Evolutionary conservation across 2,113 vertebrate genomes (phyloP).

Genomic region (Thalassarche chlororhynchos): DNA sequence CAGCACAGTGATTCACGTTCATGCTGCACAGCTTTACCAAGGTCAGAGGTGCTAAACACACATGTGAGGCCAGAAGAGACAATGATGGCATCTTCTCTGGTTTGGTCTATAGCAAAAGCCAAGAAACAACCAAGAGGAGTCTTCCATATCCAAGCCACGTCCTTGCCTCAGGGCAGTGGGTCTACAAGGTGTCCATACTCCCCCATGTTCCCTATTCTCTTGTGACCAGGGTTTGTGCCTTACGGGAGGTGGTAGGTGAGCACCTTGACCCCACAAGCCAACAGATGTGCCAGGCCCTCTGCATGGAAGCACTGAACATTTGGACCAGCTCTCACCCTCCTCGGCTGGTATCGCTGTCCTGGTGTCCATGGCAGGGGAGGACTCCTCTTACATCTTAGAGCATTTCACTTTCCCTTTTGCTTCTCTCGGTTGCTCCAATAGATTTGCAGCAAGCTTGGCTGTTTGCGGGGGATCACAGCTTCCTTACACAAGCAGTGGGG

Average conservation of each 20-base stretch:
- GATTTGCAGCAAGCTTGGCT: neutral
- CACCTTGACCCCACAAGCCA: neutral
- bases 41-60: neutral
- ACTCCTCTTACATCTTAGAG: neutral
- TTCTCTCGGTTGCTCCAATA: neutral
- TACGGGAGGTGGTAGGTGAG: neutral
- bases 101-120: neutral
- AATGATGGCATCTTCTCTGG: neutral
- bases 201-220: neutral
- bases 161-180: neutral
- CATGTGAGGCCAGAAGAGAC: neutral
- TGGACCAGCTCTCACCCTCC: neutral
- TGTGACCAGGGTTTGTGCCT: neutral
- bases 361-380: neutral
- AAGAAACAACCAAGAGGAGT: neutral
- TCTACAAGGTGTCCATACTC: neutral
- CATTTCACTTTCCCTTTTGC: neutral
- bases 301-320: neutral
- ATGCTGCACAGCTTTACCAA: rapidly evolving
- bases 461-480: neutral
- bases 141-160: neutral
- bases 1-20: neutral
- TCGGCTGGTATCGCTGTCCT: neutral
- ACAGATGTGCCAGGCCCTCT: neutral
- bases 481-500: neutral